phyloP scores from a whole-genome alignment of 2,888 invertebrate species.

The Subacronicta megacephala region DNA sequence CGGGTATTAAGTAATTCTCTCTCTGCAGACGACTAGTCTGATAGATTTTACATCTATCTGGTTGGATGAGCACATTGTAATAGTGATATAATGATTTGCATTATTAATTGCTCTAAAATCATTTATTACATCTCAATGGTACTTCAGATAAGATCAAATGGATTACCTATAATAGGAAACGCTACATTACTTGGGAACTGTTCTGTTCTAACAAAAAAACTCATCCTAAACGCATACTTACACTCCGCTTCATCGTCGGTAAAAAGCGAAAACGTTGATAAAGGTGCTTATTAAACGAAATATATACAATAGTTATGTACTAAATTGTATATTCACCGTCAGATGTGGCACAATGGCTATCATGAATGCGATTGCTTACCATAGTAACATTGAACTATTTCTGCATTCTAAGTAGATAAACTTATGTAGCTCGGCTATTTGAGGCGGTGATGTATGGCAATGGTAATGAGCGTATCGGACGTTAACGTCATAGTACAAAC shows the following conservation, averaged over 20 bases:
- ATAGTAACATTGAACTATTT: conserved; percentile 31
- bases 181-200: background rate
- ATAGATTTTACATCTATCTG: background rate
- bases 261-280: background rate
- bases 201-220: too few relatives aligned
- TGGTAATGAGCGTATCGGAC: conserved; percentile 34
- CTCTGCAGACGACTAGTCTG: conserved; percentile 2
- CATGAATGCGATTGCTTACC: conserved; percentile 19
- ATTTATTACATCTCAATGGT: conserved; percentile 16
- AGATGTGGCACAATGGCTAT: conserved; percentile 15
- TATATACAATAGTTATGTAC: background rate
- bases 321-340: conserved; percentile 11
- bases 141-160: conserved; percentile 27
- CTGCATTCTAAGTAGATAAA: conserved; percentile 40
- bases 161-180: background rate
- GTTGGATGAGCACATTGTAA: background rate
- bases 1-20: conserved; percentile 10
- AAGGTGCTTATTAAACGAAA: too few relatives aligned
- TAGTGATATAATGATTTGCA: conserved; percentile 8
- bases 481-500: conserved; percentile 19
- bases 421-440: conserved; percentile 20
- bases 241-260: too few relatives aligned
- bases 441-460: conserved; percentile 27
- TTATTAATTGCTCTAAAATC: conserved; percentile 19
- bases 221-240: too few relatives aligned